Conservation (phyloP, 2,888 invertebrate species). For the Lasiommata megera region DNA sequence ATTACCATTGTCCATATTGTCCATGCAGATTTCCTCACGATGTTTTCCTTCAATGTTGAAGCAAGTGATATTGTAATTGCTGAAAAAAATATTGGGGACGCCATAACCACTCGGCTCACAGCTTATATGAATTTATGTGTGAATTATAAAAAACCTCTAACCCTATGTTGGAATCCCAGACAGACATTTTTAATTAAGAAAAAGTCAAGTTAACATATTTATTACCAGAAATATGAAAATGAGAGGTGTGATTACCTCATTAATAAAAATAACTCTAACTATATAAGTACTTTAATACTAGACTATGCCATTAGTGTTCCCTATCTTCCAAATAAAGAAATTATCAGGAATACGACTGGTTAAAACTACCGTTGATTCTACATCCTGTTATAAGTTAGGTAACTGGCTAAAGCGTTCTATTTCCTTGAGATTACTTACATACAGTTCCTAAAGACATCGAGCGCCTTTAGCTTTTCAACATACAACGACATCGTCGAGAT, state of each 20-base stretch:
- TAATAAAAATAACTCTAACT: not conserved
- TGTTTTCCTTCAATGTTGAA: no score
- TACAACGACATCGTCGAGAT: not conserved
- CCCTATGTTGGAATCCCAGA: no score
- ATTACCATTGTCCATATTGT: no score
- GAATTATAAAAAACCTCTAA: no score
- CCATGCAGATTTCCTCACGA: no score
- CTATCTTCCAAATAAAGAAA: constrained; percentile 24
- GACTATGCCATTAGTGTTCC: constrained; percentile 15
- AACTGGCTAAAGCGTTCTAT: constrained; percentile 15
- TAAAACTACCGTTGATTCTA: constrained; percentile 6
- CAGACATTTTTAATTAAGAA: no score
- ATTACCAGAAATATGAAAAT: not conserved
- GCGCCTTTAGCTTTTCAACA: constrained; percentile 14
- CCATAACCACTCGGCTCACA: no score
- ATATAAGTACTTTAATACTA: not conserved
- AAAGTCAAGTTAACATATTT: no score
- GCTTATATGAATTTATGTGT: no score
- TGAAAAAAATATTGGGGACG: no score
- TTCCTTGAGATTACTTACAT: constrained; percentile 19
- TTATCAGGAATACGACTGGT: constrained; percentile 16
- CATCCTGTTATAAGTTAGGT: constrained; percentile 23
- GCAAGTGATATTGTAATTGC: no score
- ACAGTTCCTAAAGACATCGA: constrained; percentile 4
- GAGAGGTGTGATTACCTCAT: not conserved